These are phyloP conservation scores for Astropecten irregularis DNA, from an alignment of 53 echinoderm and acorn worm genomes.

Conservation along the genomic window DNA sequence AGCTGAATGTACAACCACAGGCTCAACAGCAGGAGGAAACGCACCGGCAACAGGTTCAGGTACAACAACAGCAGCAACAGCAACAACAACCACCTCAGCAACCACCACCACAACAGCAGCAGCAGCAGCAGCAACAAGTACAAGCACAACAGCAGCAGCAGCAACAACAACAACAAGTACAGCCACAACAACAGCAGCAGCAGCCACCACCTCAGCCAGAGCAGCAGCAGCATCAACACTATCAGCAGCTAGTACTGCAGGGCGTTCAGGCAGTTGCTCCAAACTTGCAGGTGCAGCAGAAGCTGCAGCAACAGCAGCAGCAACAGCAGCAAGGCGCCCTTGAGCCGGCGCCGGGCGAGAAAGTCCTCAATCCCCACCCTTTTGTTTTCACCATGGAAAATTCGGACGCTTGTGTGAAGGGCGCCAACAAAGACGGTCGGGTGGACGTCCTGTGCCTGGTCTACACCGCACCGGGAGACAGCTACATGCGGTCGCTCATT, in stretches of 20 bases:
- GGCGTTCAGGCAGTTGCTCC: too few relatives aligned
- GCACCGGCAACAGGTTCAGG: not conserved
- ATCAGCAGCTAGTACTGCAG: not conserved
- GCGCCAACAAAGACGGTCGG: slow-evolving; percentile 5
- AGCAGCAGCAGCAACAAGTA: too few relatives aligned
- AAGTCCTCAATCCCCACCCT: slow-evolving; percentile 16
- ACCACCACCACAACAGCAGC: too few relatives aligned
- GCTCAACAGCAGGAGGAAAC: not conserved
- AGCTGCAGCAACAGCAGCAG: not conserved
- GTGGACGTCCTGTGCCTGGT: slow-evolving; percentile 41
- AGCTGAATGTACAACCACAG: not conserved
- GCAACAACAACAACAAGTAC: not conserved
- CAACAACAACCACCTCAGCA: too few relatives aligned
- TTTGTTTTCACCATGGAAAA: slow-evolving; percentile 3
- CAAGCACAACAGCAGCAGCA: not conserved
- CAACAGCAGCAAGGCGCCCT: too few relatives aligned
- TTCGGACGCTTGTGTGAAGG: slow-evolving; percentile 3
- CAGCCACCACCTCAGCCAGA: not conserved
- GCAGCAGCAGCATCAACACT: not conserved
- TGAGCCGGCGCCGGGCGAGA: not conserved
- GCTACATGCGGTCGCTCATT: slow-evolving; percentile 28
- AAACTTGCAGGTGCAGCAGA: not conserved
- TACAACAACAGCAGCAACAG: not conserved
- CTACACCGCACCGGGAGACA: slow-evolving; percentile 12
- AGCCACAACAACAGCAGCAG: not conserved